Evolutionary conservation across 2,888 invertebrate genomes (phyloP).

Genomic region (Mimumesa dahlbomi): DNA sequence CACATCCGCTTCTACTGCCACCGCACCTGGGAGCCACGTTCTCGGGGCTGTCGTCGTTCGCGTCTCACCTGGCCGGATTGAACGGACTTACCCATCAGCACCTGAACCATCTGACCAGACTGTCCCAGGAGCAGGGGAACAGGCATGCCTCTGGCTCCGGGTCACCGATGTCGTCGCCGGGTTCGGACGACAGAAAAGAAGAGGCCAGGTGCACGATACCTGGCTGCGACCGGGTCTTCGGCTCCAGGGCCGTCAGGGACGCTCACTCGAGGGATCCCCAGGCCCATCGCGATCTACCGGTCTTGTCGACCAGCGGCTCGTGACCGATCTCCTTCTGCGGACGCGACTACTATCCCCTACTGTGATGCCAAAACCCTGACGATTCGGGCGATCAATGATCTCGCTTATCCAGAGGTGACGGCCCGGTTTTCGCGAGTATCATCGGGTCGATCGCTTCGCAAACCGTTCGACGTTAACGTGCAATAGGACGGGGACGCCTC

Average conservation of each 20-base stretch:
- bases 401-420: conserved; percentile 32
- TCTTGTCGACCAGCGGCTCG: conserved; percentile 74
- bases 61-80: conserved; percentile 74
- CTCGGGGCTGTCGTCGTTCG: conserved; percentile 81
- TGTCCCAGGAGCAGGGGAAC: conserved; percentile 67
- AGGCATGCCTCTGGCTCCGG: conserved; percentile 70
- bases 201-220: conserved; percentile 88
- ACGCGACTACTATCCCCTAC: conserved; percentile 65
- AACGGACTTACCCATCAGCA: conserved; percentile 81
- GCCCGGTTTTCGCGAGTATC: background rate
- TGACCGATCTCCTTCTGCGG: conserved; percentile 74
- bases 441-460: background rate
- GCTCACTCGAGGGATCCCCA: conserved; percentile 83
- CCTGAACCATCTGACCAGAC: conserved; percentile 70
- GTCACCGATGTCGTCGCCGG: conserved; percentile 66
- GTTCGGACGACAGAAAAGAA: conserved; percentile 78
- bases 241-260: conserved; percentile 89
- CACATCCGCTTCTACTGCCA: conserved; percentile 83
- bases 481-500: conserved; percentile 49
- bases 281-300: conserved; percentile 74
- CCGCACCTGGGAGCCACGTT: conserved; percentile 83
- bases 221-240: conserved; percentile 90
- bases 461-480: conserved; percentile 45
- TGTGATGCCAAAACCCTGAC: conserved; percentile 75
- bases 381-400: conserved; percentile 52